Conservation (phyloP, 2,797 vertebrate species). For the Platyrinchus mystaceus region DNA sequence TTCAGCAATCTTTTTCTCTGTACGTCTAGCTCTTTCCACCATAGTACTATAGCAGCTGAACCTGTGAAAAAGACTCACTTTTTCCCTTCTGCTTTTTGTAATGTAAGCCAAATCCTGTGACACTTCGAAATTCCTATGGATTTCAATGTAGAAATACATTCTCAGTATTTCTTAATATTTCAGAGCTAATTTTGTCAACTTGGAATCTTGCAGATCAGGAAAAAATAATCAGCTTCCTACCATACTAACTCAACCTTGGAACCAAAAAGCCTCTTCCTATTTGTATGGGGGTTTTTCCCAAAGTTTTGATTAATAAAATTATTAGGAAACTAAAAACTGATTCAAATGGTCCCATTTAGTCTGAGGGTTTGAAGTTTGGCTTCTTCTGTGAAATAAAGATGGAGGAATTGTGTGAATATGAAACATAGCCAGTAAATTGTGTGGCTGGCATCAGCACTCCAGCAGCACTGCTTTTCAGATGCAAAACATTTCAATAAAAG, state of each 20-base stretch:
- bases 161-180: neutral
- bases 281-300: neutral
- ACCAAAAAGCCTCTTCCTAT: neutral
- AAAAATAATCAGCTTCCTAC: neutral
- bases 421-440: neutral
- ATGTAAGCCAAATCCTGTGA: neutral
- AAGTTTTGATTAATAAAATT: neutral
- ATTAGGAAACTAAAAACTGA: neutral
- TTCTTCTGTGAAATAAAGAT: neutral
- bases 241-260: neutral
- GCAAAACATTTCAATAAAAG: neutral
- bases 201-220: neutral
- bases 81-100: conserved; percentile 15
- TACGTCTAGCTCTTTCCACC: neutral
- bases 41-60: neutral
- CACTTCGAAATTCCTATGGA: neutral
- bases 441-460: neutral
- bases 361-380: neutral
- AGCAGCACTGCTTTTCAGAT: neutral
- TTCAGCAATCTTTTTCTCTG: neutral
- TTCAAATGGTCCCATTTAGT: neutral
- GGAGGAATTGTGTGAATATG: neutral
- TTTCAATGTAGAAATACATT: neutral
- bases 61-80: neutral
- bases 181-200: neutral